Base-by-base conservation (phyloP, 2,797 vertebrate genomes). In the Thaleichthys pacificus region DNA sequence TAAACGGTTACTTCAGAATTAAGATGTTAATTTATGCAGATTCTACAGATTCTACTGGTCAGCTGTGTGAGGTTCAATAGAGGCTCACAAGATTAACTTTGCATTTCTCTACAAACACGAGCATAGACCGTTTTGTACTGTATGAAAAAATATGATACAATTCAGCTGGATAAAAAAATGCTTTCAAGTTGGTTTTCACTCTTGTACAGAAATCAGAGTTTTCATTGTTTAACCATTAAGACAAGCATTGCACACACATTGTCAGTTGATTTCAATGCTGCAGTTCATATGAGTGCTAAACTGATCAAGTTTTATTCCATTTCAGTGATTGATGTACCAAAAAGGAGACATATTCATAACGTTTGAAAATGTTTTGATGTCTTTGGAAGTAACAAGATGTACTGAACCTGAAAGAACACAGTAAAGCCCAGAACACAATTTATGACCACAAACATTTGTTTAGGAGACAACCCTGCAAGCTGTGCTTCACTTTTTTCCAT, bases 401-500 rank as follows among this genome's bases (percentile, higher is more conserved):
- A 47, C 42, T 8, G 11, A 47, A 47, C 42, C 42, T 47, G 9
- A 3, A 47, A 47, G 42, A 47, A 14, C 42, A 58, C 62, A 22
- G 14, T 19, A 7, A 71, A 56, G 21, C 15, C 72, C 42, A 72
- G 47, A 3, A 78, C 26, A n/a, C 61, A 80, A 63, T 74, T 76
- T 57, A 24, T 49, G 77, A 80, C 49, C 35, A 69, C 1, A 15
- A 69, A 3, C 67, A 63, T 78, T 56, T 75, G 26, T 77, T 73
- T 51, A 56, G 35, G 62, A 32, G 26, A n/a, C 75, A 71, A 70
- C 68, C 30, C 1, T 56, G 70, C 75, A 71, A 67, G 68, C 30
- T 1, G 51, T 71, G 69, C 57, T 65, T 84, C 66, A 78, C 51
- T 78, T 79, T 86, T 77, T 77, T 85, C 77, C 77, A 65, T 56